Conservation (phyloP, 2,888 invertebrate species). For the Leucophenga montana region DNA sequence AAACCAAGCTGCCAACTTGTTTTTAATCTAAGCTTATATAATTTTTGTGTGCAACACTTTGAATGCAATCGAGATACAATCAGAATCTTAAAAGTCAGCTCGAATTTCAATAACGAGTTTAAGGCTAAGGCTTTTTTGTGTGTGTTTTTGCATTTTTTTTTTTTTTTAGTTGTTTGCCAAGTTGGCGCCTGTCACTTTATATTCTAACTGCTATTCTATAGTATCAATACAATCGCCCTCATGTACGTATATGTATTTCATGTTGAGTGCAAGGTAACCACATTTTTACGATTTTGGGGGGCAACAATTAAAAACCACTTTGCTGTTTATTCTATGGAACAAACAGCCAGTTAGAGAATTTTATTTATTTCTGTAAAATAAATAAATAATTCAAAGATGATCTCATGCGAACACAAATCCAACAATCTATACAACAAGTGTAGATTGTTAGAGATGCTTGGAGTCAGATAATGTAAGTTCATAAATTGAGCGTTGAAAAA, state of each 20-base stretch:
- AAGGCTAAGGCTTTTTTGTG: conserved; percentile 21
- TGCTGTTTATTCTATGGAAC: conserved; percentile 20
- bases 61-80: conserved; percentile 1
- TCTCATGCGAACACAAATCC: not conserved
- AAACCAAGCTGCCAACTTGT: too few species aligned
- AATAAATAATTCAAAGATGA: conserved; percentile 14
- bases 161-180: not conserved
- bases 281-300: conserved; percentile 1
- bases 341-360: not conserved
- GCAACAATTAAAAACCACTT: conserved; percentile 26
- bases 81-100: not conserved
- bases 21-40: not conserved
- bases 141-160: too few species aligned
- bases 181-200: conserved; percentile 17
- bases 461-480: conserved; percentile 44
- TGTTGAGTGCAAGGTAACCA: not conserved
- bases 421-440: too few species aligned
- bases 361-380: too few species aligned
- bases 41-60: conserved; percentile 1
- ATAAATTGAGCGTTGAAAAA: conserved; percentile 18
- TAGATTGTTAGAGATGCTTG: too few species aligned
- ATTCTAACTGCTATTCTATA: too few species aligned
- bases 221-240: too few species aligned
- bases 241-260: too few species aligned
- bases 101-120: conserved; percentile 26